A percentile compares a stretch with the other conserved stretches of the same genome.
Conservation (phyloP, 2,113 vertebrate genomes). For the Mormyrus iriodes region DNA sequence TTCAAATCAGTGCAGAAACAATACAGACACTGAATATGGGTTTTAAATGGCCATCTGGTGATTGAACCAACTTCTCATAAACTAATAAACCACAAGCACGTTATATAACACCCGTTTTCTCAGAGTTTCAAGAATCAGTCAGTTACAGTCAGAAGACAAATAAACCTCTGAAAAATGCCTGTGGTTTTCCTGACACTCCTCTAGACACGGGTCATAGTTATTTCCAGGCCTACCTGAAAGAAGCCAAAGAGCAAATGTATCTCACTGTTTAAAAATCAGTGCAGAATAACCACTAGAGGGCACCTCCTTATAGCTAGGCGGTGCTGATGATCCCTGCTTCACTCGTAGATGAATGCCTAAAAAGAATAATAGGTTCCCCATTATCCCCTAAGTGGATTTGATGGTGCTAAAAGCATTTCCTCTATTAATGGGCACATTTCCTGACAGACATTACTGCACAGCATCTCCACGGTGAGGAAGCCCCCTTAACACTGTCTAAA, state of each 20-base stretch:
- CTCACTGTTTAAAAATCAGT: neutral
- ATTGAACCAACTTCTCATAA: neutral
- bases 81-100: constrained; percentile 7
- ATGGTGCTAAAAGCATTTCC: constrained; percentile 22
- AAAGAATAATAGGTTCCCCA: constrained; percentile 1
- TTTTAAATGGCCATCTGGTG: neutral
- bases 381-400: constrained; percentile 7
- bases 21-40: neutral
- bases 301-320: neutral
- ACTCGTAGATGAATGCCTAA: neutral
- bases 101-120: neutral
- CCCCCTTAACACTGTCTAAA: neutral
- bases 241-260: neutral
- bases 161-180: neutral
- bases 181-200: neutral
- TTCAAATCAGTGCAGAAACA: neutral
- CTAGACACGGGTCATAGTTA: neutral
- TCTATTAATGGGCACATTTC: neutral
- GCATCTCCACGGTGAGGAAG: neutral
- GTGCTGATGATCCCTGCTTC: neutral
- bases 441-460: neutral
- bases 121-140: neutral
- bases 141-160: neutral
- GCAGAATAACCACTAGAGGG: neutral
- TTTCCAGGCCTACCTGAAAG: neutral